Percentiles rank a stretch among this genome's conserved stretches.
These are phyloP conservation scores for Paragorgia papillata DNA, from an alignment of 92 coral and sea anemone species.

Conservation along the genomic window DNA sequence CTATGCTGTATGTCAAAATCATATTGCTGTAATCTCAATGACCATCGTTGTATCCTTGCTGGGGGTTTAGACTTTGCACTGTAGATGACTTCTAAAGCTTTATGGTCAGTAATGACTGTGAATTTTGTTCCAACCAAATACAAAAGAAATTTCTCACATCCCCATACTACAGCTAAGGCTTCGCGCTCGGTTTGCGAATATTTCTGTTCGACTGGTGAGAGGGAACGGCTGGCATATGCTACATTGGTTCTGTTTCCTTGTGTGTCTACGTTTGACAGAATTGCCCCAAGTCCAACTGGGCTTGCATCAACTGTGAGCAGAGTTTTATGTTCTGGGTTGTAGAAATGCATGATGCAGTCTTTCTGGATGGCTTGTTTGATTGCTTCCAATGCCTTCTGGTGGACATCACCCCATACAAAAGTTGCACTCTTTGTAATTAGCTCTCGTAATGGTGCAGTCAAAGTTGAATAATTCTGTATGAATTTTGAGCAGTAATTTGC, in stretches of 20 bases:
- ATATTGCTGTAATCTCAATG: conserved; percentile 49
- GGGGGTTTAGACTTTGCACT: conserved; percentile 46
- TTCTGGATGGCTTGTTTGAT: conserved; percentile 32
- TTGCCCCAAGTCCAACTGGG: conserved; percentile 51
- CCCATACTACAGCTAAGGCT: conserved; percentile 27
- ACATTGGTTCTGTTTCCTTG: conserved; percentile 48
- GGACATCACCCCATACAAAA: conserved; percentile 23
- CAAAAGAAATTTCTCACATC: conserved; percentile 26
- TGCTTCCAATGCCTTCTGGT: conserved; percentile 9
- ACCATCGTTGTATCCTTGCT: conserved; percentile 51
- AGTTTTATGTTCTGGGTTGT: conserved; percentile 52
- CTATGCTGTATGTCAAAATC: conserved; percentile 39
- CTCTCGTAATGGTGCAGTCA: conserved; percentile 35
- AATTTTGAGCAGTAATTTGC: conserved; percentile 48
- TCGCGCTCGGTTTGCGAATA: conserved; percentile 45
- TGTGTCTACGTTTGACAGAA: conserved; percentile 44
- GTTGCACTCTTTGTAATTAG: conserved; percentile 10
- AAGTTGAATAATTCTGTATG: conserved; percentile 40
- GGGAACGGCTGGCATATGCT: conserved; percentile 56
- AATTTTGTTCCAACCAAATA: conserved; percentile 48
- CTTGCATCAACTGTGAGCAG: conserved; percentile 47
- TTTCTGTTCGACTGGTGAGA: conserved; percentile 35
- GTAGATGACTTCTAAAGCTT: conserved; percentile 48
- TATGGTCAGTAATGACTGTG: conserved; percentile 32
- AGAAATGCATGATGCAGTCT: conserved; percentile 56